Evolutionary conservation across 2,888 invertebrate species (phyloP), one percentile per base, ranked within the genome.

Genomic region (Spicauda simplicius): DNA sequence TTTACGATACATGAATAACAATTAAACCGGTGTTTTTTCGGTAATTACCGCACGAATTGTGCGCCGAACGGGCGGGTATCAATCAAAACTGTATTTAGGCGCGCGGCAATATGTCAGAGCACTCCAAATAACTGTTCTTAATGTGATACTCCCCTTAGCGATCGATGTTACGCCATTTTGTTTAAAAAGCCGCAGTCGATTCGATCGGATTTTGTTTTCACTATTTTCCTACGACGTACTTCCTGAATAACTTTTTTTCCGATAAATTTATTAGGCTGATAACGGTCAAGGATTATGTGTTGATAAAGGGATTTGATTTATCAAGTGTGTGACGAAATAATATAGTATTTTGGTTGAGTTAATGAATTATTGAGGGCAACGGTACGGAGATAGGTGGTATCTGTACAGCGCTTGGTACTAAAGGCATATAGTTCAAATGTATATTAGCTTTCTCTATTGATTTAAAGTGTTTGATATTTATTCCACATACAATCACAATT

Each of bases 21-120:
- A 87, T 88, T 89, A 87, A 82, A 82, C 69, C 70, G 66, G 71
- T 74, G 78, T 83, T 88, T 85, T 86, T 83, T 65, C 87, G 80
- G 80, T 87, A 79, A 86, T 87, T 84, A 86, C 73, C 48, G 66
- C 62, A 68, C 66, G 63, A 71, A 72, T 68, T 74, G 74, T 73
- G 72, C 59, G 70, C 64, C 71, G 75, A 75, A 77, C 73, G 72
- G 73, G 69, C 60, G 63, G 68, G 70, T 76, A 83, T 82, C 76
- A 77, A 82, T 83, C 81, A 80, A 72, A 67, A 58, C 66, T 57
- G 68, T 37, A 55, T 70, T 67, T 62, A 62, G 62, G 56, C 62
- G 67, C 71, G 70, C 64, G 60, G 66, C 55, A 55, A 66, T 65
- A 65, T 66, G 66, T 66, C 66, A 66, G 66, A 66, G 50, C 60